Evolutionary conservation across 1,140 invertebrate species (phyloP).

Genomic region (Chlorops oryzae): DNA sequence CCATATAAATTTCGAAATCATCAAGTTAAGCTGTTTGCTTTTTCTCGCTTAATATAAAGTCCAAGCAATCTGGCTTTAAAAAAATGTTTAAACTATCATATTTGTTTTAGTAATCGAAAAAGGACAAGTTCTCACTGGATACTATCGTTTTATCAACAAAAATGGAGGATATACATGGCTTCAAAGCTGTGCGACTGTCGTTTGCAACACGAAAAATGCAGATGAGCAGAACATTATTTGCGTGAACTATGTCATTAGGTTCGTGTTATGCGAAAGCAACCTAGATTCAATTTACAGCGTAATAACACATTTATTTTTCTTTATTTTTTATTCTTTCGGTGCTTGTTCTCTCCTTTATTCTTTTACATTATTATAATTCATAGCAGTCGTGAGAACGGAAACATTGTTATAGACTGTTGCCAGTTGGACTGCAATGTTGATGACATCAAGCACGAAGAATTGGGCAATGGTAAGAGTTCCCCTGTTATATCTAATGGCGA

Average conservation of each 20-base stretch:
- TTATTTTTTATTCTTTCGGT: not conserved
- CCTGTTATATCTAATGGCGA: too few relatives aligned
- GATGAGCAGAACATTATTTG: constrained; percentile 95
- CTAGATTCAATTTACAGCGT: too few relatives aligned
- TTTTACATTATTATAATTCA: not conserved
- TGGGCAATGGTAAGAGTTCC: constrained; percentile 74
- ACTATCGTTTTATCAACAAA: constrained; percentile 93
- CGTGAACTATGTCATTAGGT: constrained; percentile 78
- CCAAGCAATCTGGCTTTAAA: too few relatives aligned
- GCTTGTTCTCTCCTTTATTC: not conserved
- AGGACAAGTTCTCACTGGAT: constrained; percentile 93
- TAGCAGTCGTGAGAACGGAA: constrained; percentile 83
- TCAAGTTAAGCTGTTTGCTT: too few relatives aligned
- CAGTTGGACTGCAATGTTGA: constrained; percentile 77
- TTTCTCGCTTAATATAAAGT: too few relatives aligned
- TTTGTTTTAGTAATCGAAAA: constrained; percentile 83
- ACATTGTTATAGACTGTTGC: constrained; percentile 86
- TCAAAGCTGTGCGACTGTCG: constrained; percentile 93
- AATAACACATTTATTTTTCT: too few relatives aligned
- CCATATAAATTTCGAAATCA: too few relatives aligned
- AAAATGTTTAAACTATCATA: too few relatives aligned
- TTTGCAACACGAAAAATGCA: constrained; percentile 89
- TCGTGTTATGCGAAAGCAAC: not conserved
- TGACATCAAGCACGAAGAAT: constrained; percentile 72
- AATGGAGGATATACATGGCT: constrained; percentile 93